Base-by-base conservation (phyloP, 1,140 invertebrate genomes). In the Aphelenchoides fujianensis region DNA sequence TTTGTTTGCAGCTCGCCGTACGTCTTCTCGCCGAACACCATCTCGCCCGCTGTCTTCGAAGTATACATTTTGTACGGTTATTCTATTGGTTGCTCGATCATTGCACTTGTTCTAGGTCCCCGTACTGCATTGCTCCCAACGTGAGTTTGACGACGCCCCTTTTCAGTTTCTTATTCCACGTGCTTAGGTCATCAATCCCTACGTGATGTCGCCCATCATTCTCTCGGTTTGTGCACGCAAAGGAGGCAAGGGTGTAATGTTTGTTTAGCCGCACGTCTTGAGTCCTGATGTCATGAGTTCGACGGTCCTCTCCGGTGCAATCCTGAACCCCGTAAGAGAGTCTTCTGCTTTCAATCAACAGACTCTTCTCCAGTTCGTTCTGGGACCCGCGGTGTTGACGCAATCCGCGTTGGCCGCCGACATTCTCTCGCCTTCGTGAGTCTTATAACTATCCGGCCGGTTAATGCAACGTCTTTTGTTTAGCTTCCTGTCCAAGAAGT, bases 261-360 rank as follows among this genome's bases (percentile, higher is more conserved):
- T 31, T n/a, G 31, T 34, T n/a, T 61, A 2, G n/a, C 59, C 59
- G n/a, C 59, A 61, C 59, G 31, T 61, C n/a, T 2, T 61, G 2
- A 61, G 59, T 34, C 59, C 59, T 28, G 59, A 61, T 31, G 31
- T 61, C 19, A 61, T 61, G 59, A 30, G 27, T n/a, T 31, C 59
- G 36, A 61, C 59, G 1, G 31, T 66, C 12, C 63, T 66, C 1
- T 66, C 63, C 28, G 63, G 63, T 34, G 63, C 63, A 35, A 66
- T 66, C 32, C 53, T 66, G 63, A 61, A 61, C 30, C 59, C 59
- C n/a, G n/a, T n/a, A n/a, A n/a, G n/a, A n/a, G n/a, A n/a, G n/a
- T n/a, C n/a, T n/a, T n/a, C n/a, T n/a, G n/a, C n/a, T n/a, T n/a
- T n/a, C n/a, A n/a, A n/a, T n/a, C n/a, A n/a, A n/a, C n/a, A n/a